phyloP scores from a whole-genome alignment of 2,797 vertebrate genomes.

The Tympanoctomys barrerae region DNA sequence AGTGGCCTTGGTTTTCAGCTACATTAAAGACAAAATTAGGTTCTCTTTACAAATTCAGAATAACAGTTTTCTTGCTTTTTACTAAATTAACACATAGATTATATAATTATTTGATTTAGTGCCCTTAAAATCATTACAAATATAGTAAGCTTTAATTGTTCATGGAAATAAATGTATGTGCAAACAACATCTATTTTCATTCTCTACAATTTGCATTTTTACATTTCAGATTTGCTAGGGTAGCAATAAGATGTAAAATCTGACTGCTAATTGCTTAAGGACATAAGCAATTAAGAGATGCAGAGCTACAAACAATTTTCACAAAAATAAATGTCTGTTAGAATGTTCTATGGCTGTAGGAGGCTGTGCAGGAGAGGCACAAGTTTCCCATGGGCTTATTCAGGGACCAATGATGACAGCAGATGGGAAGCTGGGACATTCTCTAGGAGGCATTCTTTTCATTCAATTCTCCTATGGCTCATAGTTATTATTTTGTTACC shows the following conservation, averaged over 20 bases:
- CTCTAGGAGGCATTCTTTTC: background rate
- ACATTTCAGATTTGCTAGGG: slow-evolving; percentile 25
- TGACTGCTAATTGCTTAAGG: slow-evolving; percentile 70
- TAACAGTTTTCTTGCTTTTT: slow-evolving; percentile 20
- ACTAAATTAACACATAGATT: background rate
- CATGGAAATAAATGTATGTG: slow-evolving; percentile 49
- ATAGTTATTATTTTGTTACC: background rate
- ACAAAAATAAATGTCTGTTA: background rate
- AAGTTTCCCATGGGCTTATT: background rate
- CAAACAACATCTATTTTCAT: slow-evolving; percentile 72
- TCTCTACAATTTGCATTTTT: slow-evolving; percentile 71
- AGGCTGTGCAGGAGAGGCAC: background rate
- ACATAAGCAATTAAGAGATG: slow-evolving; percentile 24
- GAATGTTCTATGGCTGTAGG: background rate
- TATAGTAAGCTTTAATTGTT: slow-evolving; percentile 68
- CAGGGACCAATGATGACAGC: background rate
- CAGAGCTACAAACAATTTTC: slow-evolving; percentile 47
- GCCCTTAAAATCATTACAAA: slow-evolving; percentile 59
- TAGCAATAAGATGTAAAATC: slow-evolving; percentile 6
- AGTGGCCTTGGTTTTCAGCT: background rate
- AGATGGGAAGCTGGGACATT: background rate
- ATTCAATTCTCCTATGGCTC: background rate
- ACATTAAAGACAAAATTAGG: slow-evolving; percentile 19
- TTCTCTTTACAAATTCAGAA: slow-evolving; percentile 53
- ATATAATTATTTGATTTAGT: slow-evolving; percentile 57